Base-by-base conservation (phyloP, 2,113 vertebrate genomes). In the Anoplopoma fimbria region DNA sequence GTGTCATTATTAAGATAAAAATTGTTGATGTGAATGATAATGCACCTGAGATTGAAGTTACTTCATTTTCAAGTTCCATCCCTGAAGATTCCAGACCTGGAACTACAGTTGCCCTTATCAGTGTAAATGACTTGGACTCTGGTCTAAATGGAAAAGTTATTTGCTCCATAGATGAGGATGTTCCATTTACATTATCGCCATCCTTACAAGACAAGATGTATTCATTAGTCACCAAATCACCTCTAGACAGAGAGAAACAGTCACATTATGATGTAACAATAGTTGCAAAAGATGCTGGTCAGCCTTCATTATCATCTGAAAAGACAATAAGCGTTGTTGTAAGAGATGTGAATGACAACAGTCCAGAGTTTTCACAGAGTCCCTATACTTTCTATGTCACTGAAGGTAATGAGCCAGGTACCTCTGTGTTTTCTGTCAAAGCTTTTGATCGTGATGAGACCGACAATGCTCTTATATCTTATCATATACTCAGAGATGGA, bases 271-370 rank as follows among this genome's bases (percentile, higher is more conserved):
- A 81, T 2, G 0, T 93, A 12, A 95, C 85, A 25, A 86, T 92
- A 40, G 73, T 51, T 0, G 90, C 90, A 42, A 90, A 78, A 73
- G 93, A 94, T 1, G 72, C 75, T 21, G 92, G 93, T 1, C 68
- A 77, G 3, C 88, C 91, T 2, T 10, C 29, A 14, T 45, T 91
- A 38, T 89, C 87, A 23, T 89, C 86, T 27, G 61, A 80, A 23
- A 89, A 83, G 2, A 83, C 75, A 38, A 85, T 94, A 21, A 63
- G 40, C 0, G 53, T 94, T 10, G 42, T 63, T 0, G 81, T 94
- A 2, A 81, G 84, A 0, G 92, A 93, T 69, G 85, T 95, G 34
- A 94, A 90, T 84, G 94, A 91, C 74, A 95, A 91, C 64, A 0
- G 62, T 61, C 94, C 94, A 27, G 34, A 85, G 69, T 94, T 94